A percentile compares a stretch with the other conserved stretches of the same genome.
Conservation (phyloP, 2,888 invertebrate species). For the Lutraria lutraria region DNA sequence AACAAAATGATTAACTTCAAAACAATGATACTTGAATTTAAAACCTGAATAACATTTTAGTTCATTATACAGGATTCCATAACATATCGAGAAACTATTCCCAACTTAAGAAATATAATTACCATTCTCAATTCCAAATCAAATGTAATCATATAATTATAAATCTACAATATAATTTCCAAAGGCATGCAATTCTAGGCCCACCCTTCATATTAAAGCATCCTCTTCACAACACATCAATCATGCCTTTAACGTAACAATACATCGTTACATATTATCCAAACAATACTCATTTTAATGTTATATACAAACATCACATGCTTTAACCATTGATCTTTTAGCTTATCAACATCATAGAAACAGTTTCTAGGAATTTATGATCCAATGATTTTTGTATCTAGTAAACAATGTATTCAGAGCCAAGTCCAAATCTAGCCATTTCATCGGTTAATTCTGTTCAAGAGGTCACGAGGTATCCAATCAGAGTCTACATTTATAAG, state of each 20-base stretch:
- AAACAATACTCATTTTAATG: neutral
- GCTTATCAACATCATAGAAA: neutral
- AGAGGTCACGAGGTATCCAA: too few species aligned
- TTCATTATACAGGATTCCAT: neutral
- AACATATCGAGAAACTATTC: neutral
- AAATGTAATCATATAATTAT: neutral
- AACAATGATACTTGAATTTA: neutral
- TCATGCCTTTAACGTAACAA: conserved; percentile 17
- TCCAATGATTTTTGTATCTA: too few species aligned
- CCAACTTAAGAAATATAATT: neutral
- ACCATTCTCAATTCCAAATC: neutral
- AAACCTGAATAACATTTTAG: neutral
- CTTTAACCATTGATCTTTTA: conserved; percentile 7
- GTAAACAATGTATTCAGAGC: too few species aligned
- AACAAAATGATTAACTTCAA: neutral
- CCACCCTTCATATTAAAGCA: neutral
- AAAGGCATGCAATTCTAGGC: neutral
- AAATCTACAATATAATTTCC: neutral
- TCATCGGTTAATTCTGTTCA: too few species aligned
- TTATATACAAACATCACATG: neutral
- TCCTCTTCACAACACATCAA: neutral
- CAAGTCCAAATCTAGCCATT: too few species aligned
- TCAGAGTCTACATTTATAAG: neutral
- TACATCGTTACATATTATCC: neutral
- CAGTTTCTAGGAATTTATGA: too few species aligned